Evolutionary conservation across 1,140 invertebrate genomes (phyloP).

Genomic region (Drosophila sturtevanti): DNA sequence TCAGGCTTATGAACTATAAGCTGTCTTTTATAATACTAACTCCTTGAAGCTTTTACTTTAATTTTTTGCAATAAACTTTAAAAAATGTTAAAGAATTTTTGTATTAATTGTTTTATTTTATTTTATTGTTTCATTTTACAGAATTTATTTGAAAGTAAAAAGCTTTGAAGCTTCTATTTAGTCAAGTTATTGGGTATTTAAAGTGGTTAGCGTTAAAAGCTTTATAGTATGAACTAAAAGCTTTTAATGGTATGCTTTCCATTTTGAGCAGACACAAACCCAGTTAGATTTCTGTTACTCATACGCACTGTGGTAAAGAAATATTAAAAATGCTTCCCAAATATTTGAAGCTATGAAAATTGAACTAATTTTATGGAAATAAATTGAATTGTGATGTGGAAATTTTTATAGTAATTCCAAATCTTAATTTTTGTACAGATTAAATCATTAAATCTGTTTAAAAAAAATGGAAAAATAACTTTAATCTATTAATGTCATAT

Average conservation of each 20-base stretch:
- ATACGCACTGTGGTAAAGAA: background rate
- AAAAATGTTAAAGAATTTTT: background rate
- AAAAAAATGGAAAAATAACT: no score
- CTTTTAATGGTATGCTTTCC: background rate
- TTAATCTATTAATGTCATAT: no score
- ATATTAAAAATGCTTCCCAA: background rate
- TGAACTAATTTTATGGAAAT: no score
- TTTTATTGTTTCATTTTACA: background rate
- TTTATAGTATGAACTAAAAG: background rate
- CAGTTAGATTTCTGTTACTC: background rate
- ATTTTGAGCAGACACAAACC: background rate
- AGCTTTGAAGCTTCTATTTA: background rate
- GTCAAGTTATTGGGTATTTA: background rate
- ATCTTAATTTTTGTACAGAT: no score
- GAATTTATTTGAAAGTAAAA: background rate
- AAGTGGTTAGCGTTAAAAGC: background rate
- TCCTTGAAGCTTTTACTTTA: background rate
- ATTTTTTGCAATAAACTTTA: background rate
- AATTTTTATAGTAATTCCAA: no score
- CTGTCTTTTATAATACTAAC: no score
- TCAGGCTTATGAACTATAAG: conserved; percentile 11
- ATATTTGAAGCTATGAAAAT: no score
- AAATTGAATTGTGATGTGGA: no score
- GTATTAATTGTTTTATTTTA: background rate
- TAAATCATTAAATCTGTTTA: no score